Evolutionary conservation across 1,140 invertebrate species (phyloP), one percentile per base, ranked within the genome.

Genomic region (Penaeus chinensis): DNA sequence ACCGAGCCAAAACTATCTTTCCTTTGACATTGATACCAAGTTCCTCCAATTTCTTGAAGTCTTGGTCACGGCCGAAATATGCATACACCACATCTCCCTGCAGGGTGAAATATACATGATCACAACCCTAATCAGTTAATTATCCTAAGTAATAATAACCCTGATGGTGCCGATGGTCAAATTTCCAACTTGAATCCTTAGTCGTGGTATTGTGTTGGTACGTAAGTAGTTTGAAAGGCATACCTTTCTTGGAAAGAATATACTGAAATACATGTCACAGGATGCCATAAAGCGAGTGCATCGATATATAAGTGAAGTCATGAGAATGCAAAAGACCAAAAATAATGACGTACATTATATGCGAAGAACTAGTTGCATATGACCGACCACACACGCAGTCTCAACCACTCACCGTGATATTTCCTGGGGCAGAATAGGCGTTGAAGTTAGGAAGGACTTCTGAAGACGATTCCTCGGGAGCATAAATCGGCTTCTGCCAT

Each of bases 21-120:
- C 92, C 92, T 16, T 89, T 91, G 11, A 93, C 89, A 37, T 91
- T 84, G n/a, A 94, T 90, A 22, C 90, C 89, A 32, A 90, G 83
- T n/a, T 90, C 87, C 77, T 91, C 82, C n/a, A 94, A 84, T 13
- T 89, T 79, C 10, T 92, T 82, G 90, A 93, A 94, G 91, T 94
- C 94, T 60, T 92, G 91, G 54, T 90, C 90, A 47, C 91, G 91
- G 61, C 93, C 94, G 90, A 93, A 94, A 90, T 94, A 93, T 32
- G 91, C 93, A 91, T 94, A 94, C 37, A 94, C 92, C 27, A 93
- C 60, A 22, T 89, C 37, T 0, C 84, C 90, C 87, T 90, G 78
- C n/a, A 81, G 54, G 32, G 11, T 81, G n/a, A 54, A 81, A 32
- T 37, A 20, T 62, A 13, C 11, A 24, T 71, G 42, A 71, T 37